Conservation (phyloP, 1,140 invertebrate genomes). For the Drosophila busckii region DNA sequence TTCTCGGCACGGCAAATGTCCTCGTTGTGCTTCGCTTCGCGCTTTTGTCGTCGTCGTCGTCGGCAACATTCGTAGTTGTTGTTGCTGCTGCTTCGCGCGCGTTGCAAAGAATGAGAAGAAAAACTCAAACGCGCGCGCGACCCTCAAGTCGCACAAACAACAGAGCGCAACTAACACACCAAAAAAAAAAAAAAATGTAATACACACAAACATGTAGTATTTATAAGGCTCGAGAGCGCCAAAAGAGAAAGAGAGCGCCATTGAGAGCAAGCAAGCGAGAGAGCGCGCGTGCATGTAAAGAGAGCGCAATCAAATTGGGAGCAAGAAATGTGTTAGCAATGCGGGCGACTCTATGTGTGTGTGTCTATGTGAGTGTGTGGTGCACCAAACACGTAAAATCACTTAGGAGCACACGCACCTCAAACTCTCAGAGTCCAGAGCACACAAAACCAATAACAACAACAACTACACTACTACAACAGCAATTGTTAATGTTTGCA, state of each 20-base stretch:
- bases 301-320: conserved; percentile 11
- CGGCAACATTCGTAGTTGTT: conserved; percentile 34
- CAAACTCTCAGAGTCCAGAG: conserved; percentile 29
- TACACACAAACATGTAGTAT: background rate
- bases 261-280: background rate
- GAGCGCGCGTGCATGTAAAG: conserved; percentile 12
- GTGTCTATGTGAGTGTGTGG: conserved; percentile 48
- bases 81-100: conserved; percentile 63
- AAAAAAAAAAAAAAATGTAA: conserved; percentile 47
- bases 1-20: conserved; percentile 33
- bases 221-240: conserved; percentile 3
- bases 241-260: conserved; percentile 18
- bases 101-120: conserved; percentile 69
- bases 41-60: conserved; percentile 22
- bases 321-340: conserved; percentile 24
- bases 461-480: conserved; percentile 14
- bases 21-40: conserved; percentile 35
- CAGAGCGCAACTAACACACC: conserved; percentile 45
- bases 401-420: conserved; percentile 70
- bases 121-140: conserved; percentile 40
- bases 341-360: conserved; percentile 2
- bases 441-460: conserved; percentile 29
- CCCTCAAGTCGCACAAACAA: conserved; percentile 65
- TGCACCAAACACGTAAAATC: conserved; percentile 78
- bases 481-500: conserved; percentile 4